Base-by-base conservation (phyloP, 2,113 vertebrate genomes). In the Proteles cristata region DNA sequence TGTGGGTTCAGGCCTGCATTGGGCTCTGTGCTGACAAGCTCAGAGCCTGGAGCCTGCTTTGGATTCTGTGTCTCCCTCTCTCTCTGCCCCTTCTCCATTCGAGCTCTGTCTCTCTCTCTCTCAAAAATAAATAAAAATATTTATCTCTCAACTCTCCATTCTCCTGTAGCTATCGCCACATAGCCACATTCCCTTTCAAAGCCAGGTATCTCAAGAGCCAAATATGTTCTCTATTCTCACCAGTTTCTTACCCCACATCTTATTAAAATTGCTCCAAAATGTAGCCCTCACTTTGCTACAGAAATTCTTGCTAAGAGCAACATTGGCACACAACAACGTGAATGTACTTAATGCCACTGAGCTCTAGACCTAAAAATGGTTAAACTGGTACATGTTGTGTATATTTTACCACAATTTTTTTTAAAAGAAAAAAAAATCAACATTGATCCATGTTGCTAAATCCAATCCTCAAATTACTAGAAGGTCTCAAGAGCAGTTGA, bases 361-460 rank as follows among this genome's bases (percentile, higher is more conserved):
- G 66, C 85, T 63, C 35, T 21, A 23, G 11, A 45, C 11, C 87
- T 76, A 35, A 88, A 79, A 82, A 88, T 76, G 53, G 61, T 83
- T 82, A 63, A 61, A 87, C 33, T 77, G 33, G n/a, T 50, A 81
- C 73, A 63, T 80, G 92, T 92, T 69, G 6, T 35, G 15, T 45
- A 25, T 84, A 74, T 65, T 96, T 95, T 58, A 55, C 26, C 39
- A 82, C 31, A 35, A 83, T 53, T 77, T 43, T 53, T n/a, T n/a
- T n/a, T n/a, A n/a, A 91, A 96, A 86, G 45, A 33, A 83, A 33
- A 58, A 48, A n/a, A 66, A 74, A 50, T 61, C 35, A 95, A 3
- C 73, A 55, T 69, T 50, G 77, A 61, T 73, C 48, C 28, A 66
- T 28, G 11, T 93, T 92, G 74, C 87, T 97, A 93, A 93, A 92